These are phyloP conservation scores for Synergus gifuensis DNA, from an alignment of 2,888 invertebrate genomes.

Conservation along the genomic window DNA sequence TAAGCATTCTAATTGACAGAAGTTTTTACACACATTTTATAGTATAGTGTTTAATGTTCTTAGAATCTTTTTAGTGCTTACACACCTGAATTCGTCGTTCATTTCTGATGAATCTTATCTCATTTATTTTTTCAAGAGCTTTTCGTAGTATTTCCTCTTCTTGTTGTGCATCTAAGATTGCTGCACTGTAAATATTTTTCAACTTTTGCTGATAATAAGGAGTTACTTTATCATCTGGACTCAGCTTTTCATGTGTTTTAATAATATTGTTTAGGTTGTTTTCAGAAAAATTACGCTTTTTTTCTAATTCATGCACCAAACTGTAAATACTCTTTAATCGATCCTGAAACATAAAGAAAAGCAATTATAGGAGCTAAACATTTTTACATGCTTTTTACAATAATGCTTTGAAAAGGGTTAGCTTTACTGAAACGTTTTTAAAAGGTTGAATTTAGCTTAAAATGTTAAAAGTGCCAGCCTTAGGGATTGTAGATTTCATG, in stretches of 20 bases:
- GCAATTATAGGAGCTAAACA: not conserved
- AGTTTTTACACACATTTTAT: too few species aligned
- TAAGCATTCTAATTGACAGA: too few species aligned
- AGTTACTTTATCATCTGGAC: constrained; percentile 79
- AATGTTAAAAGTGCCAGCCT: too few species aligned
- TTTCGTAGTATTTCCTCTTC: constrained; percentile 91
- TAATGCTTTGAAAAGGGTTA: too few species aligned
- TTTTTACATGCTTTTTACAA: too few species aligned
- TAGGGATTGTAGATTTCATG: too few species aligned
- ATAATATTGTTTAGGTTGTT: constrained; percentile 88
- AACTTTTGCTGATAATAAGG: constrained; percentile 84
- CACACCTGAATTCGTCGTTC: constrained; percentile 89
- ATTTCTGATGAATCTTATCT: constrained; percentile 93
- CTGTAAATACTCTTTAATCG: constrained; percentile 87
- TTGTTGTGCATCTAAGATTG: constrained; percentile 88
- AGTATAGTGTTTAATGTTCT: too few species aligned
- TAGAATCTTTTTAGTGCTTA: not conserved
- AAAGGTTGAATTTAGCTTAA: too few species aligned
- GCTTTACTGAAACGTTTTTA: too few species aligned
- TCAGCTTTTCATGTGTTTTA: constrained; percentile 85
- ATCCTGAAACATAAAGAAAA: constrained; percentile 81
- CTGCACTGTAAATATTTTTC: constrained; percentile 88
- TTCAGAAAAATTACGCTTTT: constrained; percentile 88
- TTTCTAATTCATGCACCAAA: constrained; percentile 89
- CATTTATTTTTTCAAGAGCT: constrained; percentile 91